Evolutionary conservation across 2,797 vertebrate species (phyloP), one percentile per base, ranked within the genome.

Genomic region (Macropodus opercularis): DNA sequence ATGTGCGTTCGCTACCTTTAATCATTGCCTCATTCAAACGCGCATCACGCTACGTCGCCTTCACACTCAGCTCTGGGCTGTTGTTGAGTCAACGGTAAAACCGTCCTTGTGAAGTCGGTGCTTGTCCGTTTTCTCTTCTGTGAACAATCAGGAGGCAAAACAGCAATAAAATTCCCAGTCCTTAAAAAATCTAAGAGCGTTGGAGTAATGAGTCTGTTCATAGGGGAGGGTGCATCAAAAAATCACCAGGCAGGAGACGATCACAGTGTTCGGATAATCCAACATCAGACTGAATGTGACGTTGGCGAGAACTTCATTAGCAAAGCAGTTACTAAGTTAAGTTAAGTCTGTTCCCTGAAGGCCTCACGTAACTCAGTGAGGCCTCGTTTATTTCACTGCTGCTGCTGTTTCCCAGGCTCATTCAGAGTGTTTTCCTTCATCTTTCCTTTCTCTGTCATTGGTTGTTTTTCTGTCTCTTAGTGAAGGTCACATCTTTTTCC

Each of bases 281-380:
- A 36, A 41, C 42, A 44, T 52, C 34, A 40, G 31, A 34, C 17
- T 22, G 43, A 53, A 19, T 23, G 39, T 48, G 35, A 60, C 26
- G 55, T 40, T 64, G 36, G 21, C 44, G 32, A 32, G 63, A 67
- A 47, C 22, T 55, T 58, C 0, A 21, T 53, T 29, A 32, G 4
- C 34, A 27, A 18, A 61, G 17, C 63, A 29, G 38, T 73, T 72
- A 78, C 72, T 76, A 68, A 81, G 67, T 62, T 53, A 59, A 36
- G 31, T 13, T 24, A 59, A 57, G 50, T 77, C 42, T 70, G 31
- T 65, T 80, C 69, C 77, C 77, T 79, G 81, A 84, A 84, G 77
- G 80, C 77, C 60, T 74, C 70, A 32, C 69, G 81, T 48, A 62
- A 66, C 63, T 76, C 38, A 42, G 44, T 67, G 62, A 38, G 24